A percentile compares a stretch with the other conserved stretches of the same genome.
These are phyloP conservation scores for Spodoptera littoralis DNA, from an alignment of 2,888 invertebrate species.

Conservation along the genomic window DNA sequence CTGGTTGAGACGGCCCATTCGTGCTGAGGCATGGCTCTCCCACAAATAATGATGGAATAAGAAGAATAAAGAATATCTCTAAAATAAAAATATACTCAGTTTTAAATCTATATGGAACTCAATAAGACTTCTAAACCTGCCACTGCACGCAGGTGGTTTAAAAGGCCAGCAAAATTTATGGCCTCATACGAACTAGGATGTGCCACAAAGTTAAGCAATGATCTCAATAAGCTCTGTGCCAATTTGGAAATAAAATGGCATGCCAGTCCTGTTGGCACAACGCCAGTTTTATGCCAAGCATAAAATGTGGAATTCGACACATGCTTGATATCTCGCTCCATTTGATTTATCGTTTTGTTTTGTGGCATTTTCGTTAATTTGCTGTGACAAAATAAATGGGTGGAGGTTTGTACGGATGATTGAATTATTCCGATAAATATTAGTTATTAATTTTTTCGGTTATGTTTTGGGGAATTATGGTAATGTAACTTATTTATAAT, in stretches of 20 bases:
- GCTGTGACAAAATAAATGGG: conserved; percentile 43
- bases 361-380: conserved; percentile 45
- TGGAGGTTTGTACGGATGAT: conserved; percentile 13
- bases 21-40: too few species aligned
- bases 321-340: conserved; percentile 57
- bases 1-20: too few species aligned
- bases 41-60: not conserved
- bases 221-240: conserved; percentile 71
- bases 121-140: conserved; percentile 47
- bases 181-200: conserved; percentile 47
- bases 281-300: conserved; percentile 62
- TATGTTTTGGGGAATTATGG: too few species aligned
- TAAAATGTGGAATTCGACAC: conserved; percentile 63
- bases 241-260: conserved; percentile 68
- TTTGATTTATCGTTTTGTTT: conserved; percentile 55
- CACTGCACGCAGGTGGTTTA: conserved; percentile 44
- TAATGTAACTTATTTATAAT: too few species aligned
- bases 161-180: conserved; percentile 55
- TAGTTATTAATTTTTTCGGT: not conserved
- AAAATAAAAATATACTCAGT: not conserved
- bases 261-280: conserved; percentile 52
- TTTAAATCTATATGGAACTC: too few species aligned
- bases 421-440: conserved; percentile 13
- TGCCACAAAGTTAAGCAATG: conserved; percentile 67
- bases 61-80: not conserved